These are phyloP conservation scores for Rhorus exstirpatorius DNA, from an alignment of 2,888 invertebrate genomes.

Conservation along the genomic window DNA sequence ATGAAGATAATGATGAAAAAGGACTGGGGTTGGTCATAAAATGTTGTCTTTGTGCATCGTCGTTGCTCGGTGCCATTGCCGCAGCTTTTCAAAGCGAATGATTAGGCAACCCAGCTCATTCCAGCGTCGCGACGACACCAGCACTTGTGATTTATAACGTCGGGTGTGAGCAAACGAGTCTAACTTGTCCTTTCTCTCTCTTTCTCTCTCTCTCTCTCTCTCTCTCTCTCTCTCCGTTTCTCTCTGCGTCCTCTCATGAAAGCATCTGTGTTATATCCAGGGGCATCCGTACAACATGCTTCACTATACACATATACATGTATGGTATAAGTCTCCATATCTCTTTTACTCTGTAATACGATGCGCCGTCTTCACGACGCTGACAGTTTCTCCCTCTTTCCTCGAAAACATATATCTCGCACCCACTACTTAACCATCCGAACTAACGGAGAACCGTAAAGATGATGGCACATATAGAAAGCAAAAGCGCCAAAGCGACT, in stretches of 20 bases:
- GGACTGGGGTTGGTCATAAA: constrained; percentile 29
- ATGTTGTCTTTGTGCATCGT: constrained; percentile 38
- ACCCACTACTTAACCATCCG: constrained; percentile 67
- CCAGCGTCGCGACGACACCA: constrained; percentile 63
- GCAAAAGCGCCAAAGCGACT: constrained; percentile 47
- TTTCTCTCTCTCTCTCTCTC: constrained; percentile 35
- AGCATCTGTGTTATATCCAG: constrained; percentile 71
- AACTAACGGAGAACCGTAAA: constrained; percentile 56
- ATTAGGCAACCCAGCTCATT: constrained; percentile 67
- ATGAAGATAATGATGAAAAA: constrained; percentile 54
- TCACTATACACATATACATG: constrained; percentile 14
- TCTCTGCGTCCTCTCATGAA: constrained; percentile 54
- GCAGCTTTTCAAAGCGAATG: constrained; percentile 59
- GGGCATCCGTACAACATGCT: constrained; percentile 40
- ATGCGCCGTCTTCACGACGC: constrained; percentile 50
- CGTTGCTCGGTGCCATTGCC: background rate
- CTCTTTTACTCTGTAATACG: constrained; percentile 59
- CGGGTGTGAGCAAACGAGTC: constrained; percentile 68
- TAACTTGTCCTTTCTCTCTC: constrained; percentile 23
- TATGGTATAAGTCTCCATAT: background rate
- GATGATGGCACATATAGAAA: constrained; percentile 8
- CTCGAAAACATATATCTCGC: constrained; percentile 67
- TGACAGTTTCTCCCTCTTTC: constrained; percentile 66
- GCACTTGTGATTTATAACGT: constrained; percentile 69
- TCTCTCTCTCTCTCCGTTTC: constrained; percentile 25